phyloP scores from a whole-genome alignment of 2,888 invertebrate species.

The Latheticus oryzae region DNA sequence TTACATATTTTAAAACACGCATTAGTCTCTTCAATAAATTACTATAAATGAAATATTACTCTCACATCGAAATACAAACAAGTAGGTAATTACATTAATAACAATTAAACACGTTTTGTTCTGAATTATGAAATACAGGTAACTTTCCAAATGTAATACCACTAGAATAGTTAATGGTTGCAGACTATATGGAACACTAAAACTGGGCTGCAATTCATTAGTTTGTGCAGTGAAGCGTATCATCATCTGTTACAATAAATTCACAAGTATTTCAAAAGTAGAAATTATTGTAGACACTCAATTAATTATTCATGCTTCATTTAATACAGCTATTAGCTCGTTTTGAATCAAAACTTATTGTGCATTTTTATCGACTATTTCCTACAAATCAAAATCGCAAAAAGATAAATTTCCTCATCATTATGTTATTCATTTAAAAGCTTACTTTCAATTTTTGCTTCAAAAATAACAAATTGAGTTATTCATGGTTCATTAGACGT shows the following conservation, averaged over 20 bases:
- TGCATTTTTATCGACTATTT: too few species aligned
- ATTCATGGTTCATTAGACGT: too few species aligned
- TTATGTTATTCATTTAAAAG: too few species aligned
- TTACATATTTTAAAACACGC: conserved; percentile 23
- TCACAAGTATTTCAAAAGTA: conserved; percentile 12
- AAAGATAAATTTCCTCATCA: too few species aligned
- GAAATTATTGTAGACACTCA: conserved; percentile 18
- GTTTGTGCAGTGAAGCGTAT: conserved; percentile 15
- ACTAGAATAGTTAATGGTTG: conserved; percentile 18
- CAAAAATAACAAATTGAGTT: too few species aligned
- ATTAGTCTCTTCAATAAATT: conserved; percentile 21
- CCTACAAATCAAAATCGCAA: too few species aligned
- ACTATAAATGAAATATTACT: conserved; percentile 21
- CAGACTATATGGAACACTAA: conserved; percentile 21
- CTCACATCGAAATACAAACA: conserved; percentile 22
- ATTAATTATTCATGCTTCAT: conserved; percentile 27
- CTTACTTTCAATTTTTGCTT: too few species aligned
- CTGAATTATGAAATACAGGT: conserved; percentile 21
- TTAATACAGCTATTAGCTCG: too few species aligned
- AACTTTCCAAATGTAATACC: conserved; percentile 15
- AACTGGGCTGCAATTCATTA: conserved; percentile 27
- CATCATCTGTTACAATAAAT: conserved; percentile 20
- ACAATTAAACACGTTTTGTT: conserved; percentile 32
- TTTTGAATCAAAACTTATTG: too few species aligned
- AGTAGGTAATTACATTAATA: conserved; percentile 33